A percentile compares a stretch with the other conserved stretches of the same genome.
Evolutionary conservation across 1,140 invertebrate species (phyloP).

Genomic region (Drosophila novamexicana): DNA sequence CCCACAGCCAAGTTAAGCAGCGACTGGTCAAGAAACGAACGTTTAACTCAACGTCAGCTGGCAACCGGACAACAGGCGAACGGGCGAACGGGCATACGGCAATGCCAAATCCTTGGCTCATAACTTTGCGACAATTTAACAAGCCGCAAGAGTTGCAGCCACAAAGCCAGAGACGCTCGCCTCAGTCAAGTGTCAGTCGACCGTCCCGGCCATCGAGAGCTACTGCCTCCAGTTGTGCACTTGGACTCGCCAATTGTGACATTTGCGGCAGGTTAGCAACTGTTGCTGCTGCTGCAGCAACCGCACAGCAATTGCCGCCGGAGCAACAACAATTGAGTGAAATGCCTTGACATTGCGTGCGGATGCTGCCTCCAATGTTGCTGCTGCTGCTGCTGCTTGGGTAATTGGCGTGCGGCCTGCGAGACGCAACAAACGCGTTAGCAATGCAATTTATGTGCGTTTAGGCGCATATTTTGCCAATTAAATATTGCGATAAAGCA

Average conservation of each 20-base stretch:
- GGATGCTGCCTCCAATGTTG: slow-evolving; percentile 49
- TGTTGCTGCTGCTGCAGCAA: slow-evolving; percentile 37
- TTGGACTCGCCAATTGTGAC: slow-evolving; percentile 52
- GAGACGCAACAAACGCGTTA: slow-evolving; percentile 74
- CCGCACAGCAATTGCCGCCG: slow-evolving; percentile 70
- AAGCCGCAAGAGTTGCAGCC: slow-evolving; percentile 54
- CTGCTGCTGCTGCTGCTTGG: slow-evolving; percentile 17
- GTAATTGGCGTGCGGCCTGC: slow-evolving; percentile 56
- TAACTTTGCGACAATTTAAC: slow-evolving; percentile 76
- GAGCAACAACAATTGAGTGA: slow-evolving; percentile 70
- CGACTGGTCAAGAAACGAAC: not conserved
- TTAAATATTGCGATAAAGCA: slow-evolving; percentile 84
- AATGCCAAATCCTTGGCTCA: slow-evolving; percentile 49
- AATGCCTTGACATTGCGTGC: slow-evolving; percentile 76
- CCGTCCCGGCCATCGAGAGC: slow-evolving; percentile 2
- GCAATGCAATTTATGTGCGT: slow-evolving; percentile 84
- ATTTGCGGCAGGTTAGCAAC: slow-evolving; percentile 50
- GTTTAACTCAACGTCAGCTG: slow-evolving; percentile 34
- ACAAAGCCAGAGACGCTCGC: slow-evolving; percentile 30
- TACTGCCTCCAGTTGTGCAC: slow-evolving; percentile 20
- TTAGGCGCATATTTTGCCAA: slow-evolving; percentile 84
- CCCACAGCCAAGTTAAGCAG: slow-evolving; percentile 34
- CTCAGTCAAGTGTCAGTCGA: slow-evolving; percentile 50
- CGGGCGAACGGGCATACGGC: slow-evolving; percentile 14
- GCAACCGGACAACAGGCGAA: slow-evolving; percentile 1